Conservation (phyloP, 2,113 vertebrate species). For the Bothrops jararaca region DNA sequence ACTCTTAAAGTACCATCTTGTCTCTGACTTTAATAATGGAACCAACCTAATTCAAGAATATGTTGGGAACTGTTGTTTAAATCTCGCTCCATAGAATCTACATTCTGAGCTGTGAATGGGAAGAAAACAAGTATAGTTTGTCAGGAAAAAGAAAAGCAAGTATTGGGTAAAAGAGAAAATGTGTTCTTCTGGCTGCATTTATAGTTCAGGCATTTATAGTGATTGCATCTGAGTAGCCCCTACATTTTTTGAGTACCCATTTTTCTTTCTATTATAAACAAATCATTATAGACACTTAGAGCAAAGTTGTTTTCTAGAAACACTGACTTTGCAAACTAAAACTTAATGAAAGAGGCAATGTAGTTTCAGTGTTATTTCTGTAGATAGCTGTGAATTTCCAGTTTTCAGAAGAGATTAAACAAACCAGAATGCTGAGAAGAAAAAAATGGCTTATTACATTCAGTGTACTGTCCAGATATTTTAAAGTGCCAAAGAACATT, state of each 20-base stretch:
- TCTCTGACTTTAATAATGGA: background rate
- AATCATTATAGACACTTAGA: background rate
- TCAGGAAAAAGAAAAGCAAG: background rate
- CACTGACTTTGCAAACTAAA: background rate
- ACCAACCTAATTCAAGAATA: background rate
- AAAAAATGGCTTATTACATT: background rate
- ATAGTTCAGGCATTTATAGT: background rate
- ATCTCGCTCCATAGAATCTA: background rate
- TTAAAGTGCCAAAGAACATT: background rate
- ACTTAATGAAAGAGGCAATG: background rate
- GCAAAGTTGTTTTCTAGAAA: background rate
- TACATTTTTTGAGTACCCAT: background rate
- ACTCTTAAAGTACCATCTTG: background rate
- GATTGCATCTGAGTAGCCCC: background rate
- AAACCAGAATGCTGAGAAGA: background rate
- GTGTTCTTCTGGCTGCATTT: background rate
- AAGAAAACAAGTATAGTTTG: background rate
- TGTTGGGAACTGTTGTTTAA: background rate
- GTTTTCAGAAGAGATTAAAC: background rate
- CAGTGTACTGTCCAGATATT: background rate
- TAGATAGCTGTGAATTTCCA: background rate
- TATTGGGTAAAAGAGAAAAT: background rate
- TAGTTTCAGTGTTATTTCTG: background rate
- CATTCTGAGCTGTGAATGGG: background rate
- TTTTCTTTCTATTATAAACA: background rate